A percentile compares a stretch with the other conserved stretches of the same genome.
phyloP scores from a whole-genome alignment of 2,113 vertebrate genomes.

The Seriola dumerili region DNA sequence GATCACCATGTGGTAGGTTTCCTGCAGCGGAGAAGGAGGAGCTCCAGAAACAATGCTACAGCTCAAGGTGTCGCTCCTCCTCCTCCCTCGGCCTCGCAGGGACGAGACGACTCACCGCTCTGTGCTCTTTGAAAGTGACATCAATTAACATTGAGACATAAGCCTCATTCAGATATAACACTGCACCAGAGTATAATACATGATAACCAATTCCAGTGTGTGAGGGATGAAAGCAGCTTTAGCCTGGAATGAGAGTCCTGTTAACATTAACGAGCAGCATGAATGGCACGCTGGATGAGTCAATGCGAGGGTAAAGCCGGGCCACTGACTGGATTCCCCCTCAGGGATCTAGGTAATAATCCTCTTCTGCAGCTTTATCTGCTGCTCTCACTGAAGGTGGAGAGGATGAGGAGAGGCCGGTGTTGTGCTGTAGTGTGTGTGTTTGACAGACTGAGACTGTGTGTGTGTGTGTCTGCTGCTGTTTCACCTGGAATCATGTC shows the following conservation, averaged over 20 bases:
- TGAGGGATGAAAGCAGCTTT: constrained; percentile 42
- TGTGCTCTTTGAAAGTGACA: constrained; percentile 34
- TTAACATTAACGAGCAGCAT: constrained; percentile 43
- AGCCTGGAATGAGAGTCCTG: constrained; percentile 23
- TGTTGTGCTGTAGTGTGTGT: constrained; percentile 2
- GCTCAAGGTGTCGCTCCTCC: background rate
- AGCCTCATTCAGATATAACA: constrained; percentile 26
- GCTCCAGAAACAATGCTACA: background rate
- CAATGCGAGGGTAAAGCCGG: constrained; percentile 48
- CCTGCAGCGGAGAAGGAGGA: background rate
- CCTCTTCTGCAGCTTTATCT: constrained; percentile 67
- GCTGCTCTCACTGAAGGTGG: constrained; percentile 43
- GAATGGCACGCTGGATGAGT: constrained; percentile 31
- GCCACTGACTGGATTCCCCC: constrained; percentile 53
- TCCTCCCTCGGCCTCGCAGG: background rate
- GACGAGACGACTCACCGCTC: background rate
- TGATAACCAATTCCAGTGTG: constrained; percentile 43
- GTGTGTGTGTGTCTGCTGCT: background rate
- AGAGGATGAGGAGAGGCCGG: constrained; percentile 24
- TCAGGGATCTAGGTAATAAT: constrained; percentile 70
- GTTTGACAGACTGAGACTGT: background rate
- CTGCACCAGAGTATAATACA: constrained; percentile 16
- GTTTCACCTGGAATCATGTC: background rate
- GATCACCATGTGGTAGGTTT: background rate
- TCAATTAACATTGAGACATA: constrained; percentile 56